A percentile compares a stretch with the other conserved stretches of the same genome.
phyloP scores from a whole-genome alignment of 2,888 invertebrate species.

The Tridacna gigas region DNA sequence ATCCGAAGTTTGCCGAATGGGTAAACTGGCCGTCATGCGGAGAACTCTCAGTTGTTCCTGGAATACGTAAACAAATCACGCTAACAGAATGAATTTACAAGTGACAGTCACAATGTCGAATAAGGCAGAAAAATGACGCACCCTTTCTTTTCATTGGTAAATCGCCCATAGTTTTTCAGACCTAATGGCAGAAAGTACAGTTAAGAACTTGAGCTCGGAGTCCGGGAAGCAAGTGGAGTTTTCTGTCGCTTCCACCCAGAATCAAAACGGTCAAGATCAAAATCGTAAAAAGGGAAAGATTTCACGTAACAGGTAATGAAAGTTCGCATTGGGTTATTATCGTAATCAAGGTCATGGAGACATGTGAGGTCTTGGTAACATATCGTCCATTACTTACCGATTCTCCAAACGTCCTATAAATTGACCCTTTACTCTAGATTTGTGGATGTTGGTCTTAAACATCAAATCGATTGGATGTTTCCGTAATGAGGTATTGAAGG shows the following conservation, averaged over 20 bases:
- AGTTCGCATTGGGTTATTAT: not conserved
- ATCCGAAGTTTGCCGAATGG: no score
- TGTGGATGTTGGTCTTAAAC: no score
- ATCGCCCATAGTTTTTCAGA: no score
- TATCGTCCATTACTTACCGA: not conserved
- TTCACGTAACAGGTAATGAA: slow-evolving; percentile 24
- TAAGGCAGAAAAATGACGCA: no score
- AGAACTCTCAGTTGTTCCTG: not conserved
- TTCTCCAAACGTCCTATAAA: no score
- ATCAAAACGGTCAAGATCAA: slow-evolving; percentile 5
- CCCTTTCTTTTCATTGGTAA: no score
- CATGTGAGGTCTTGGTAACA: not conserved
- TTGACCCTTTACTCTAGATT: no score
- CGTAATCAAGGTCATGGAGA: not conserved
- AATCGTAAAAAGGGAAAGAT: slow-evolving; percentile 24
- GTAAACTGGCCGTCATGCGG: slow-evolving; percentile 11
- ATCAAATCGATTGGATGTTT: no score
- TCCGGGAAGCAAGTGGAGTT: slow-evolving; percentile 29
- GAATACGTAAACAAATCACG: slow-evolving; percentile 22
- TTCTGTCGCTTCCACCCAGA: not conserved
- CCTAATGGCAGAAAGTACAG: not conserved
- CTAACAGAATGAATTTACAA: not conserved
- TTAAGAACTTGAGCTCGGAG: not conserved
- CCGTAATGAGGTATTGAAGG: no score
- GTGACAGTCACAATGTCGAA: no score